Conservation (phyloP, 2,888 invertebrate species). For the Eumerus sabulonum region DNA sequence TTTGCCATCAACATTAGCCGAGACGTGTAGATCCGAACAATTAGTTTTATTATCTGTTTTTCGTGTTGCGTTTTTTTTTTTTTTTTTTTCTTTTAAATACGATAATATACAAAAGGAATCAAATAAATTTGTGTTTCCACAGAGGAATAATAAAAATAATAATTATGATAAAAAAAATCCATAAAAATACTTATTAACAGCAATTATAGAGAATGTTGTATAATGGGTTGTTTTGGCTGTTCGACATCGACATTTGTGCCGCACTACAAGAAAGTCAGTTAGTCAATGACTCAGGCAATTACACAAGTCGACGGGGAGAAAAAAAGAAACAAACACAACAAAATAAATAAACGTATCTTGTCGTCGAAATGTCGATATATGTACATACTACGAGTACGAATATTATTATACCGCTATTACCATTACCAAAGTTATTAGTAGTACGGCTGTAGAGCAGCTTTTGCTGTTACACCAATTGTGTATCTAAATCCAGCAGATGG, state of each 20-base stretch:
- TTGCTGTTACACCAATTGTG: slow-evolving; percentile 46
- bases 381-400: slow-evolving; percentile 6
- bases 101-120: slow-evolving; percentile 58
- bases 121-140: slow-evolving; percentile 53
- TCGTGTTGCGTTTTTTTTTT: slow-evolving; percentile 8
- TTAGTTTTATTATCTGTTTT: slow-evolving; percentile 53
- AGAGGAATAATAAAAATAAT: slow-evolving; percentile 59
- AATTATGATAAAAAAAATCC: slow-evolving; percentile 48
- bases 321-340: not conserved
- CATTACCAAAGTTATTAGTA: slow-evolving; percentile 56
- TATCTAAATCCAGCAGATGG: slow-evolving; percentile 39
- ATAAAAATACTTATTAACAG: slow-evolving; percentile 63
- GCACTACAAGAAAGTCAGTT: slow-evolving; percentile 44
- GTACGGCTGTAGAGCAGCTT: slow-evolving; percentile 23
- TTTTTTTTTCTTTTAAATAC: slow-evolving; percentile 23
- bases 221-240: slow-evolving; percentile 59
- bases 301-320: slow-evolving; percentile 15
- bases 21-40: slow-evolving; percentile 51
- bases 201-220: slow-evolving; percentile 63
- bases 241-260: slow-evolving; percentile 44
- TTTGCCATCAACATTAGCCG: slow-evolving; percentile 26
- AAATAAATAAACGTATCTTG: slow-evolving; percentile 23
- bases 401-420: slow-evolving; percentile 1
- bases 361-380: slow-evolving; percentile 24
- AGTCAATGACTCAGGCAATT: slow-evolving; percentile 54